Conservation (phyloP, 2,888 invertebrate species). For the Aphrophora alni region DNA sequence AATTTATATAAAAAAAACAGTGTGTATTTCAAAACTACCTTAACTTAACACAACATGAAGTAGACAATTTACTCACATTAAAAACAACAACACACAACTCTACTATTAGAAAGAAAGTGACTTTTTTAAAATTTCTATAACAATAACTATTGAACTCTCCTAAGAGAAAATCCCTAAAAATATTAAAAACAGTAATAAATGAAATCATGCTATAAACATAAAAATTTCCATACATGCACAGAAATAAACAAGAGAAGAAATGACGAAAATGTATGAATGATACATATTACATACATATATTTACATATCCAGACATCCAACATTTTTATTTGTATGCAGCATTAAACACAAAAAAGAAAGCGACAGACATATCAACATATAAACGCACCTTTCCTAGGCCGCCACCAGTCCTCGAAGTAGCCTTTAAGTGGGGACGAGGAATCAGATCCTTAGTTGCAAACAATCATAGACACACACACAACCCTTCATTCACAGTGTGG, state of each 20-base stretch:
- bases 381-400: conserved; percentile 92
- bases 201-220: neutral
- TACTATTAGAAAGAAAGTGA: too few species aligned
- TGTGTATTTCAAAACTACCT: too few species aligned
- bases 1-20: too few species aligned
- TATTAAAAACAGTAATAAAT: neutral
- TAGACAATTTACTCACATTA: too few species aligned
- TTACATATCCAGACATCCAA: neutral
- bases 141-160: too few species aligned
- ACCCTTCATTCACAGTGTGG: conserved; percentile 7
- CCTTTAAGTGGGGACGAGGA: conserved; percentile 83
- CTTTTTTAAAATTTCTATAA: too few species aligned
- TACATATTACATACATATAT: neutral
- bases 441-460: conserved; percentile 64
- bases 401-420: conserved; percentile 98
- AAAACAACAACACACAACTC: too few species aligned
- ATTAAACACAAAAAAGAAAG: neutral
- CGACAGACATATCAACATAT: conserved; percentile 4
- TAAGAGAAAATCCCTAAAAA: too few species aligned
- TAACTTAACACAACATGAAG: too few species aligned
- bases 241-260: neutral
- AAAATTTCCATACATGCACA: neutral
- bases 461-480: conserved; percentile 37
- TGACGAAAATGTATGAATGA: neutral
- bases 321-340: conserved; percentile 2